These are phyloP conservation scores for Sus cebifrons DNA, from an alignment of 2,797 vertebrate species.

Conservation along the genomic window DNA sequence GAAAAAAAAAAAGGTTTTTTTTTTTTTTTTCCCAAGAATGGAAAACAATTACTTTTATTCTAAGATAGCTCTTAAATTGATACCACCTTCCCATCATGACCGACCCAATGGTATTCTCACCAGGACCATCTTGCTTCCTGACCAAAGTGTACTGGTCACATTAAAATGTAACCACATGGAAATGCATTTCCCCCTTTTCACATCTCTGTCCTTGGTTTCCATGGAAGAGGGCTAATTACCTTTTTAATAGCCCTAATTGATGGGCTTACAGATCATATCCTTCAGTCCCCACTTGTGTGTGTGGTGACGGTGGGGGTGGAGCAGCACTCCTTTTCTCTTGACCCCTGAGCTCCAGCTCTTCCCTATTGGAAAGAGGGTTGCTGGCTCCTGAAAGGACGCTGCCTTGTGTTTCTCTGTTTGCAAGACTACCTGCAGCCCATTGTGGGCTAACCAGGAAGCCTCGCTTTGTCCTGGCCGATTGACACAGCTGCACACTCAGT, in stretches of 20 bases:
- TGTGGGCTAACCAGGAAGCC: constrained; percentile 91
- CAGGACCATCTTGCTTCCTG: neutral
- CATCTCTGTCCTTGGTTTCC: constrained; percentile 87
- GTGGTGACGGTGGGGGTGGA: constrained; percentile 59
- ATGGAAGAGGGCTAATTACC: constrained; percentile 90
- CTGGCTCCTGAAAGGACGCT: constrained; percentile 88
- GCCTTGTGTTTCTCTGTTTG: constrained; percentile 88
- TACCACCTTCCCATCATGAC: constrained; percentile 21
- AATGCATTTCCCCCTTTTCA: constrained; percentile 84
- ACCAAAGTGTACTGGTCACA: constrained; percentile 60
- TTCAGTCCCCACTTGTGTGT: constrained; percentile 81
- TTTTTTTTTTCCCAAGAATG: neutral
- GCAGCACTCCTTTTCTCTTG: constrained; percentile 83
- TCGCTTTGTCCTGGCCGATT: constrained; percentile 93
- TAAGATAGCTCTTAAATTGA: neutral
- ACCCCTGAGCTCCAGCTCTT: constrained; percentile 72
- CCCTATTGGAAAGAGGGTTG: constrained; percentile 82
- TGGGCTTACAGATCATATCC: constrained; percentile 84
- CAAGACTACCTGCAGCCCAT: constrained; percentile 90
- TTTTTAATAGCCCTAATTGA: constrained; percentile 90
- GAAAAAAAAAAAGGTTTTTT: neutral
- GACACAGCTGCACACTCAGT: constrained; percentile 97
- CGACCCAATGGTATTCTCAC: neutral
- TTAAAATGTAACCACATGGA: constrained; percentile 85
- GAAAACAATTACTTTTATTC: constrained; percentile 32